These are phyloP conservation scores for Argynnis bischoffii DNA, from an alignment of 2,888 invertebrate genomes.

Conservation along the genomic window DNA sequence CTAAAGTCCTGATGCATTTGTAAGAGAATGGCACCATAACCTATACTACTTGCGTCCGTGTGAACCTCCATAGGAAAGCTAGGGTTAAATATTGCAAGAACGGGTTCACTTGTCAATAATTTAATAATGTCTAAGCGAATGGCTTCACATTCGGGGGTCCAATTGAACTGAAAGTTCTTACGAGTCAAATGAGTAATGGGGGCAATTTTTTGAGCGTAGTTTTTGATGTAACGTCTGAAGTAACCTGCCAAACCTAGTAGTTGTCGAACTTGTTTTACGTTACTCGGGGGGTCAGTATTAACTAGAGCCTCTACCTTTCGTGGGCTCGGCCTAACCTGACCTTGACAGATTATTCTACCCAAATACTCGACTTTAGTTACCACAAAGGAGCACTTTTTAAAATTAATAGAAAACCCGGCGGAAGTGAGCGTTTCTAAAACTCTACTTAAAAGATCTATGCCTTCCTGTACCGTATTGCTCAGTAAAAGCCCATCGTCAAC, in stretches of 20 bases:
- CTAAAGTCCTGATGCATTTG: too few species aligned
- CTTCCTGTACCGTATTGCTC: too few species aligned
- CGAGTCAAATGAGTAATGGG: neutral
- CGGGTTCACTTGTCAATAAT: constrained; percentile 22
- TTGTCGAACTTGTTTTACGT: constrained; percentile 43
- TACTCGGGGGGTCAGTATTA: constrained; percentile 35
- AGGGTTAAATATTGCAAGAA: constrained; percentile 30
- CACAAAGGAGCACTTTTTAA: too few species aligned
- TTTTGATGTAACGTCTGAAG: constrained; percentile 18
- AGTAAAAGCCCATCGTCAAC: too few species aligned
- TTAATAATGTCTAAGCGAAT: constrained; percentile 19
- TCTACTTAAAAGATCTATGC: too few species aligned
- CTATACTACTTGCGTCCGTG: constrained; percentile 24
- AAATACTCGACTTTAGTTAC: constrained; percentile 40
- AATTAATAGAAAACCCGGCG: too few species aligned
- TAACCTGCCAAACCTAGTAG: constrained; percentile 20
- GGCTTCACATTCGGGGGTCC: constrained; percentile 15
- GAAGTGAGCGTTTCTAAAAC: too few species aligned
- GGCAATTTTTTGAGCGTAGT: neutral
- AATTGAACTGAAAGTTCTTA: constrained; percentile 19
- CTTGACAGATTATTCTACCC: constrained; percentile 37
- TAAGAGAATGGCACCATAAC: constrained; percentile 22
- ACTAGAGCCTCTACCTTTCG: constrained; percentile 41
- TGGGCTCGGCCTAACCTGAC: constrained; percentile 44
- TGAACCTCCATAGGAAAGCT: constrained; percentile 20